Conservation (phyloP, 2,888 invertebrate species). For the Dolichomitus sp. region DNA sequence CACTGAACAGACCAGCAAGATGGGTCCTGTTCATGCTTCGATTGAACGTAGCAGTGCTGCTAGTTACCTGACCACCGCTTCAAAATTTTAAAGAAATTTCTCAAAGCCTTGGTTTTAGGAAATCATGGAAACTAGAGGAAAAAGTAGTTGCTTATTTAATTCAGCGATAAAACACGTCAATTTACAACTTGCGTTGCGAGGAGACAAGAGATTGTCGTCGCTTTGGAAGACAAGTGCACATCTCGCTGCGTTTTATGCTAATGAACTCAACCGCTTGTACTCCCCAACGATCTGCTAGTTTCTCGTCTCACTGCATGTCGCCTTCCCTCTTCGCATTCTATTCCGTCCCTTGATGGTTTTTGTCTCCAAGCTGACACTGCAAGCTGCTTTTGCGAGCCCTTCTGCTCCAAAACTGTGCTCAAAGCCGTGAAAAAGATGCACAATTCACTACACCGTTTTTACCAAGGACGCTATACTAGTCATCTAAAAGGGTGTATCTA, state of each 20-base stretch:
- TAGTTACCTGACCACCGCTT: not conserved
- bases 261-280: constrained; percentile 53
- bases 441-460: constrained; percentile 31
- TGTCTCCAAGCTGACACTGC: constrained; percentile 58
- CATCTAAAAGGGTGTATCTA: not conserved
- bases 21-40: constrained; percentile 8
- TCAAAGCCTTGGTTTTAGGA: not conserved
- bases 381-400: constrained; percentile 61
- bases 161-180: constrained; percentile 21
- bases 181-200: not conserved
- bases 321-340: constrained; percentile 11
- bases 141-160: not conserved
- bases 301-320: constrained; percentile 1
- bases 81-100: not conserved
- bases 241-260: constrained; percentile 62
- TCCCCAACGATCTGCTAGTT: constrained; percentile 8
- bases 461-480: constrained; percentile 1
- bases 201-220: not conserved
- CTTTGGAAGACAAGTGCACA: constrained; percentile 30
- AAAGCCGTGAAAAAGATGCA: constrained; percentile 63
- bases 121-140: not conserved
- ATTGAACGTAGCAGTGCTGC: not conserved
- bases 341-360: constrained; percentile 54
- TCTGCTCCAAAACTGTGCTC: constrained; percentile 49
- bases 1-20: not conserved